phyloP scores from a whole-genome alignment of 2,888 invertebrate genomes.

The Papilio protenor region DNA sequence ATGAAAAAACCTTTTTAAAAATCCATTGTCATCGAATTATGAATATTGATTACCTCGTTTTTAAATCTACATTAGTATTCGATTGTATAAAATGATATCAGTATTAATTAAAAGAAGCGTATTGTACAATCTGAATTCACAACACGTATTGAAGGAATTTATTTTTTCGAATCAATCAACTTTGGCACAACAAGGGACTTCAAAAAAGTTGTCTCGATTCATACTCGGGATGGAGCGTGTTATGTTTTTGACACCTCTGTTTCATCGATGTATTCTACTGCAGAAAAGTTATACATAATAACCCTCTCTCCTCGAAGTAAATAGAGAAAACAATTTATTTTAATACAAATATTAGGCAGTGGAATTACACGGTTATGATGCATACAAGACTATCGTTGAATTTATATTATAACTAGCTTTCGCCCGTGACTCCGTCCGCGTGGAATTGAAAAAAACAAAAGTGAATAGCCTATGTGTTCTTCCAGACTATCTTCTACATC shows the following conservation, averaged over 20 bases:
- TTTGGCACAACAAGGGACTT: conserved; percentile 3
- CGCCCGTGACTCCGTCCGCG: no score
- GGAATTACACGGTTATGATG: no score
- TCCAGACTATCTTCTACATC: no score
- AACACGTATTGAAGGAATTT: background rate
- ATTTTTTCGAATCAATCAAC: conserved; percentile 15
- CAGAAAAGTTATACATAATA: background rate
- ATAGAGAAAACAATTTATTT: no score
- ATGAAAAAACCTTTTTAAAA: background rate
- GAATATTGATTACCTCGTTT: background rate
- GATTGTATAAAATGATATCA: conserved; percentile 8
- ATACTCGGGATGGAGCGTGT: conserved; percentile 7
- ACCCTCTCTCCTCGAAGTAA: no score
- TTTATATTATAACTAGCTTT: no score
- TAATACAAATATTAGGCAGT: no score
- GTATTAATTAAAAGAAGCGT: background rate
- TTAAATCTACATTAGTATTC: background rate
- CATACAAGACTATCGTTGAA: no score
- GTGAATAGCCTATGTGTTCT: no score
- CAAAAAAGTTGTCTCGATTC: conserved; percentile 33
- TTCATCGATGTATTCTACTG: background rate
- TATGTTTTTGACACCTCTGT: conserved; percentile 34
- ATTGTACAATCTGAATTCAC: background rate
- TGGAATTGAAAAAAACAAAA: no score
- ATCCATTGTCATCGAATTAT: background rate